Evolutionary conservation across 2,797 vertebrate species (phyloP).

Genomic region (Gymnothorax javanicus): DNA sequence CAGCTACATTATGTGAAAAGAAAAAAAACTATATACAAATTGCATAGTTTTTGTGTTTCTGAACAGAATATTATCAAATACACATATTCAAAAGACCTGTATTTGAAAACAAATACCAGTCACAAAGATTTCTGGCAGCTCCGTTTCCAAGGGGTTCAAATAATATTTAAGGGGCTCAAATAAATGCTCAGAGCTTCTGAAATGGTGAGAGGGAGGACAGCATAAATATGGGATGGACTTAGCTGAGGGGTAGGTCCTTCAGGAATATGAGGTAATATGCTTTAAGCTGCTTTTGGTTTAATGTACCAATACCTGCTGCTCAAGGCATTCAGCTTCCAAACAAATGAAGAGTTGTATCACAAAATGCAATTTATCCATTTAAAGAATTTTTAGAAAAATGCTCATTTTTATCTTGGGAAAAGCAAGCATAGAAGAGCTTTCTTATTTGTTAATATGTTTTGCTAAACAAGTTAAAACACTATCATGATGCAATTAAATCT

Average conservation of each 20-base stretch:
- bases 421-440: no score
- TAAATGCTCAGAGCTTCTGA: neutral
- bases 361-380: no score
- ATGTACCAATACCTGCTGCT: neutral
- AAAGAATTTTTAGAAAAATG: no score
- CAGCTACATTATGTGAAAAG: conserved; percentile 57
- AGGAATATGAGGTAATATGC: neutral
- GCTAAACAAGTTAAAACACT: no score
- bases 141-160: neutral
- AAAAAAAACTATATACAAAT: conserved; percentile 69
- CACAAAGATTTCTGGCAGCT: neutral
- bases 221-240: neutral
- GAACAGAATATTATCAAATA: conserved; percentile 55
- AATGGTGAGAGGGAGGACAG: neutral
- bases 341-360: no score
- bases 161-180: neutral
- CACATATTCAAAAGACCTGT: conserved; percentile 41
- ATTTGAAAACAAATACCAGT: neutral
- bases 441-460: no score
- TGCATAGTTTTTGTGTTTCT: conserved; percentile 27
- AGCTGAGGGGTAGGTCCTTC: neutral
- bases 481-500: no score
- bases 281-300: neutral
- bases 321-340: neutral
- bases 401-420: no score